phyloP scores from a whole-genome alignment of 2,113 vertebrate genomes.

The Psephotus haematonotus region DNA sequence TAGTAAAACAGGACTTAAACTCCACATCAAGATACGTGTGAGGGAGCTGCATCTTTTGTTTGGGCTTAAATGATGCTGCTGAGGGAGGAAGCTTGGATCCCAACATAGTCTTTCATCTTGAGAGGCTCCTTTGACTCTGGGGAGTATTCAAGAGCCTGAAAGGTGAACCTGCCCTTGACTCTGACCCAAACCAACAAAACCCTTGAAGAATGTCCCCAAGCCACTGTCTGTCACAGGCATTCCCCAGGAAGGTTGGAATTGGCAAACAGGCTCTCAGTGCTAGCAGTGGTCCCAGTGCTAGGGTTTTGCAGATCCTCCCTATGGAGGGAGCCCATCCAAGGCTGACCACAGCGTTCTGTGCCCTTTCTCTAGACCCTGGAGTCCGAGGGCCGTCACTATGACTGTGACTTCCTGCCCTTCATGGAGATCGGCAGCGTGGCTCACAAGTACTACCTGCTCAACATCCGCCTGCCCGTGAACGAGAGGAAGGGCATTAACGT shows the following conservation, averaged over 20 bases:
- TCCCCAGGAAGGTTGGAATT: background rate
- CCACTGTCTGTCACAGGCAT: background rate
- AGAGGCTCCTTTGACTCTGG: background rate
- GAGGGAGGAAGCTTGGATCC: background rate
- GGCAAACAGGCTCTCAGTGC: background rate
- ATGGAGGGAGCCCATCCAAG: background rate
- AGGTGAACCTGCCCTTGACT: background rate
- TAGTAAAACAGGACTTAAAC: background rate
- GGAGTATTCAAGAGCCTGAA: background rate
- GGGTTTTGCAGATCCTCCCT: background rate
- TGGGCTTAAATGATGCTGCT: background rate
- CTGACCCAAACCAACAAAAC: background rate
- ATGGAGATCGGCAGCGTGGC: conserved; percentile 94
- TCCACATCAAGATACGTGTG: background rate
- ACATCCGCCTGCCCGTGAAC: conserved; percentile 92
- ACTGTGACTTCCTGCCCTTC: conserved; percentile 92
- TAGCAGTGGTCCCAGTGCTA: fast-evolving
- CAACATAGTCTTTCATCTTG: background rate
- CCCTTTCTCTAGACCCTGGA: conserved; percentile 76
- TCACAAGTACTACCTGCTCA: conserved; percentile 96
- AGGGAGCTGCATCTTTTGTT: background rate
- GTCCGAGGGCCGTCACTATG: conserved; percentile 91
- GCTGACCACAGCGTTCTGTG: background rate
- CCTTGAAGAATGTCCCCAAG: fast-evolving
- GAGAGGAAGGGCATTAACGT: conserved; percentile 91